Evolutionary conservation across 2,113 vertebrate genomes (phyloP), one percentile per base, ranked within the genome.

Genomic region (Murina feae): DNA sequence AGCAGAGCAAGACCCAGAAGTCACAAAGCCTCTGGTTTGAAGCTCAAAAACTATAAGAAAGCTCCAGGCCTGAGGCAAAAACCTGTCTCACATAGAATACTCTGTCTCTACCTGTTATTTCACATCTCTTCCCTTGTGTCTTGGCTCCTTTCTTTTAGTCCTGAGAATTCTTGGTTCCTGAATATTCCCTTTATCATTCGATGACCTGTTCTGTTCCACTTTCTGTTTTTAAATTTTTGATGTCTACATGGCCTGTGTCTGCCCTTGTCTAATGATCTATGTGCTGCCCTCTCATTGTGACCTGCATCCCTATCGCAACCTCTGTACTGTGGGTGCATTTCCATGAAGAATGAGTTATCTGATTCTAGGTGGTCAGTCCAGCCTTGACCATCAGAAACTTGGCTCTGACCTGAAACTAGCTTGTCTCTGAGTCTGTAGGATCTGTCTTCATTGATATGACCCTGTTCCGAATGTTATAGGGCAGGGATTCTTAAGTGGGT

Each of bases 21-120:
- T 75, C 42, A 78, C 37, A 90, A 74, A 84, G 53, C 69, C 72
- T 68, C 17, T 35, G n/a, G 68, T 65, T 83, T 79, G 63, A 51
- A 72, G 79, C 58, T 68, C 82, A 85, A 79, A 72, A 95, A 85
- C 18, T 90, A 20, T 91, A 55, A 53, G 72, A 93, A 79, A 83
- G 69, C 6, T 18, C 20, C 17, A 2, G 42, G 69, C 82, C 74
- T 6, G 63, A 95, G 72, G 94, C 88, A 47, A 88, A 97, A 90
- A 83, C 82, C 79, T 95, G 90, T 71, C 47, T 93, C 76, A 39
- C 13, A 0, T 16, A 28, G 25, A 12, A 53, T 13, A 32, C 6
- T 58, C 75, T 25, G 21, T n/a, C 90, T 78, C 49, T 2, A 60
- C 81, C 89, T 47, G 37, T 86, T 69, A 58, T 51, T 39, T 37